phyloP scores from a whole-genome alignment of 2,888 invertebrate genomes.

The Chalcis sispes region DNA sequence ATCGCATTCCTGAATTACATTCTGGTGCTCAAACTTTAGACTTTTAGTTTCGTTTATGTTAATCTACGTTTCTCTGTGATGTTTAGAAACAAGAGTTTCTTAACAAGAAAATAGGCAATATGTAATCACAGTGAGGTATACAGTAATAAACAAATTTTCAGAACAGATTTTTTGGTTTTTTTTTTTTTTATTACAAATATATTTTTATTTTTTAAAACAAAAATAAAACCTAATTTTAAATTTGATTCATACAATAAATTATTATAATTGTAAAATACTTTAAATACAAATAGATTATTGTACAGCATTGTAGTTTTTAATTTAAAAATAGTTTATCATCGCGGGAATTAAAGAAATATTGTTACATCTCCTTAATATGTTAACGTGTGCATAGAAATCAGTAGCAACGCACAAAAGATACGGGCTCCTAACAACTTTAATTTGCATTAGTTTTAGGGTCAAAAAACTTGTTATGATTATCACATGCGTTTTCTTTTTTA shows the following conservation, averaged over 20 bases:
- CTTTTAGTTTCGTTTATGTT: slow-evolving; percentile 1
- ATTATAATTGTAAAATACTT: no score
- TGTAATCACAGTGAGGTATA: slow-evolving; percentile 43
- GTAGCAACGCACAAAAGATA: background rate
- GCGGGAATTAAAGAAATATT: slow-evolving; percentile 5
- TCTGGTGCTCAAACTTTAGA: background rate
- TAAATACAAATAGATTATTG: no score
- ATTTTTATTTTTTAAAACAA: background rate
- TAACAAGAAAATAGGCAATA: slow-evolving; percentile 26
- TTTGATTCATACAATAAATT: no score
- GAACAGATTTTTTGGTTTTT: slow-evolving; percentile 2
- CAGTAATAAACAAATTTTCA: slow-evolving; percentile 38
- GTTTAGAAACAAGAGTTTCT: slow-evolving; percentile 25
- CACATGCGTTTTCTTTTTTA: background rate
- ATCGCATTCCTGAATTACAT: background rate
- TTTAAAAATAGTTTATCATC: background rate
- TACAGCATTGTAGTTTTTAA: no score
- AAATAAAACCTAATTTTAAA: no score
- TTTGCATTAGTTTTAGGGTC: slow-evolving; percentile 22
- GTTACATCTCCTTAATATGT: background rate
- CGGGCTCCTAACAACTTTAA: background rate
- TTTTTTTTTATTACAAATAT: background rate
- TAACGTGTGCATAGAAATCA: background rate
- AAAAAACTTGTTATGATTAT: background rate
- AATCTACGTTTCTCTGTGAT: slow-evolving; percentile 3